These are phyloP conservation scores for Argopecten irradians DNA, from an alignment of 1,140 invertebrate genomes.

Conservation along the genomic window DNA sequence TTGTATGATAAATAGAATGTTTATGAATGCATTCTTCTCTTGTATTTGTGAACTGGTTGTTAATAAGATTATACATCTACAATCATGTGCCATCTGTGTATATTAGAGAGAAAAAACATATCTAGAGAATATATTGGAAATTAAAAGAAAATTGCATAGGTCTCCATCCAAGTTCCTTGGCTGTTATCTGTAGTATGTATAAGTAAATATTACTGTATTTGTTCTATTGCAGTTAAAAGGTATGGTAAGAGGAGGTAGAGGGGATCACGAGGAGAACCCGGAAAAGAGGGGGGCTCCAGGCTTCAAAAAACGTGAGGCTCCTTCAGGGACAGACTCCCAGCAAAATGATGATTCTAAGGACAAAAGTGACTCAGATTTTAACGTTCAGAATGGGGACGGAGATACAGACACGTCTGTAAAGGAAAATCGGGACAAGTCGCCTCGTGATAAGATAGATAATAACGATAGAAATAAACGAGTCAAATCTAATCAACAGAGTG, in stretches of 20 bases:
- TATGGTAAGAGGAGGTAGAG: background rate
- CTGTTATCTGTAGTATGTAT: too few relatives aligned
- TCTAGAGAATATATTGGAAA: too few relatives aligned
- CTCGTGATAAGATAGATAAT: conserved; percentile 25
- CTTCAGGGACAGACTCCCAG: background rate
- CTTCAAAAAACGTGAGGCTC: background rate
- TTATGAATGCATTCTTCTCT: too few relatives aligned
- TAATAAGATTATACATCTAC: too few relatives aligned
- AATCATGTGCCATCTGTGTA: too few relatives aligned
- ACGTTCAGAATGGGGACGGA: background rate
- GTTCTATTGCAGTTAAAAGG: background rate
- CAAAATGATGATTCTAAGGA: conserved; percentile 24
- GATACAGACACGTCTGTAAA: background rate
- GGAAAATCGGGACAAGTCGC: conserved; percentile 11
- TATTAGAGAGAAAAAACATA: too few relatives aligned
- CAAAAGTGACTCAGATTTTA: background rate
- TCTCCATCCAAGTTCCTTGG: too few relatives aligned
- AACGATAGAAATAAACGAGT: background rate
- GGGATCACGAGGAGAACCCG: conserved; percentile 25
- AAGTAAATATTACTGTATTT: too few relatives aligned
- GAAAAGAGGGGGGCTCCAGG: background rate
- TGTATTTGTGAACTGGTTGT: too few relatives aligned
- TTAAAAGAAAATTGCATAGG: too few relatives aligned
- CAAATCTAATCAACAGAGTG: conserved; percentile 19
- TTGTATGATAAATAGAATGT: too few relatives aligned